Evolutionary conservation across 2,888 invertebrate species (phyloP).

Genomic region (Chaetogeoica ovagalla): DNA sequence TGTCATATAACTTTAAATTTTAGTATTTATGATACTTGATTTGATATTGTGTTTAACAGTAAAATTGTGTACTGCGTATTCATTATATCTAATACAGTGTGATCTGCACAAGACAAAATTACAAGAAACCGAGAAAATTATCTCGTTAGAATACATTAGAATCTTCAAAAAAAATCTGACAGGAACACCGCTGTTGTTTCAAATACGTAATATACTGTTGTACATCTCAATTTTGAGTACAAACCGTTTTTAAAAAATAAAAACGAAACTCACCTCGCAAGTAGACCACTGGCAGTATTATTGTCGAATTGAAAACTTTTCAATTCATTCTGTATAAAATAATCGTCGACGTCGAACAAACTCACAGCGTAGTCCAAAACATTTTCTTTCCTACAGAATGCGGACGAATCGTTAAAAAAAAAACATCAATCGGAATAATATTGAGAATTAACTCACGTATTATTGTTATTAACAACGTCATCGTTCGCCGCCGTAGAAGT

Average conservation of each 20-base stretch:
- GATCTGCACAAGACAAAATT: no score
- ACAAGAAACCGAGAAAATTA: no score
- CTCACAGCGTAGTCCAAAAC: neutral
- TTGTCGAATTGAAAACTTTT: neutral
- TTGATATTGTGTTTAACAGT: no score
- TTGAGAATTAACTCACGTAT: neutral
- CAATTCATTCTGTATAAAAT: neutral
- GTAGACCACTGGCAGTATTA: neutral
- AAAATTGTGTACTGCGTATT: no score
- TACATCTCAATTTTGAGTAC: no score
- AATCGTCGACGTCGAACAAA: slow-evolving; percentile 1
- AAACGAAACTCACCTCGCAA: neutral
- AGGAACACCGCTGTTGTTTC: no score
- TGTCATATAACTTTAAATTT: neutral
- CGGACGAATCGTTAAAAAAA: neutral
- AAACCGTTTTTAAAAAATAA: no score
- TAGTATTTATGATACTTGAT: neutral
- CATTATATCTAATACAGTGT: no score
- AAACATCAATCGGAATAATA: neutral
- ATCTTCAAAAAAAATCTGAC: no score
- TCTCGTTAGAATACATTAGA: no score
- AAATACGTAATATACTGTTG: neutral
- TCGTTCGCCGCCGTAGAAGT: neutral
- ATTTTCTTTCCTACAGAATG: neutral
- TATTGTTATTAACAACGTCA: neutral